phyloP scores from a whole-genome alignment of 1,140 invertebrate genomes.

The Hyposmocoma kahamanoa region DNA sequence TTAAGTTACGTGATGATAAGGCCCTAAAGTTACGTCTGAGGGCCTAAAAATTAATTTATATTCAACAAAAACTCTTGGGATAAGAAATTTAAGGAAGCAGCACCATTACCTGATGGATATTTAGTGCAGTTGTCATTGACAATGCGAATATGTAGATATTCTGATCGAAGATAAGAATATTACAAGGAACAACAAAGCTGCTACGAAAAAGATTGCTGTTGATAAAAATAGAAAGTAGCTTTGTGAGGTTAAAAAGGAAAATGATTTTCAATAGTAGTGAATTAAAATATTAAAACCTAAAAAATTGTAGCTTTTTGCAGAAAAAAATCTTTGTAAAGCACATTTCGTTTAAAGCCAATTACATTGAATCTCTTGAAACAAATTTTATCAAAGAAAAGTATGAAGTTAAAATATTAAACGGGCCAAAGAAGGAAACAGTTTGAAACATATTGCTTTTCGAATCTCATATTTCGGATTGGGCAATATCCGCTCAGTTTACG shows the following conservation, averaged over 20 bases:
- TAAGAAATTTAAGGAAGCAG: neutral
- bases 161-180: too few species aligned
- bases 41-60: too few species aligned
- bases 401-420: neutral
- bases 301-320: neutral
- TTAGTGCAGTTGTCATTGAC: too few species aligned
- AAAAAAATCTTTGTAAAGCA: neutral
- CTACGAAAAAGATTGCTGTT: too few species aligned
- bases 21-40: too few species aligned
- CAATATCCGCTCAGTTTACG: conserved; percentile 1
- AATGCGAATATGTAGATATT: too few species aligned
- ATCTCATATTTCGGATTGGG: conserved; percentile 4
- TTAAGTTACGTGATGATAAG: too few species aligned
- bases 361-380: neutral
- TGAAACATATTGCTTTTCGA: conserved; percentile 2
- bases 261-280: neutral
- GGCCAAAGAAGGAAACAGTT: neutral
- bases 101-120: neutral
- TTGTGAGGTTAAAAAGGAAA: neutral
- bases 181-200: too few species aligned
- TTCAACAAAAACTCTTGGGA: neutral
- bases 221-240: too few species aligned
- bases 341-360: neutral
- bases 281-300: neutral
- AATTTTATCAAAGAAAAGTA: neutral